Evolutionary conservation across 2,113 vertebrate species (phyloP).

Genomic region (Nothoprocta pentlandii): DNA sequence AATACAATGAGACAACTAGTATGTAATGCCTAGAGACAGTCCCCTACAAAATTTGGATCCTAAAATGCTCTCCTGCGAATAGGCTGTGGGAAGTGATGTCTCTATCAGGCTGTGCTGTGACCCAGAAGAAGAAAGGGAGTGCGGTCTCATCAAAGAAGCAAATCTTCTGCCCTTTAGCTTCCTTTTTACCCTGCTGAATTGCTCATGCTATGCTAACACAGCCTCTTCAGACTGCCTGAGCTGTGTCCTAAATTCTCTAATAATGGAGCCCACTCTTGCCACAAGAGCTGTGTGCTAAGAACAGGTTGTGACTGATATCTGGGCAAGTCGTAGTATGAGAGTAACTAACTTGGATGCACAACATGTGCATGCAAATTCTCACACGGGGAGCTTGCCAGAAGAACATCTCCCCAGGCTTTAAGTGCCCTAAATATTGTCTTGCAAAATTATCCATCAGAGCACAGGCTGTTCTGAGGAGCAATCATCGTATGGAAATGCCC

Average conservation of each 20-base stretch:
- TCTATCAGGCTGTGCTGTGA: not conserved
- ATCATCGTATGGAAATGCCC: fast-evolving
- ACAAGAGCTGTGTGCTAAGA: fast-evolving
- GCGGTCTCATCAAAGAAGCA: not conserved
- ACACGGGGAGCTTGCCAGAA: fast-evolving
- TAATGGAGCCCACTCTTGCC: not conserved
- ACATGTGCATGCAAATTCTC: not conserved
- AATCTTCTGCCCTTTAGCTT: not conserved
- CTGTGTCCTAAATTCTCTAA: fast-evolving
- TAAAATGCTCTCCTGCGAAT: not conserved
- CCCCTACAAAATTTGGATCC: not conserved
- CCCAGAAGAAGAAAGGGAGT: not conserved
- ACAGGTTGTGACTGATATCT: not conserved
- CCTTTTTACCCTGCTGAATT: not conserved
- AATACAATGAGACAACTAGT: not conserved
- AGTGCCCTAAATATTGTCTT: not conserved
- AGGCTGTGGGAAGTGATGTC: not conserved
- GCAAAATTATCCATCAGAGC: not conserved
- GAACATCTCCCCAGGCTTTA: not conserved
- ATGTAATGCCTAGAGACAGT: not conserved
- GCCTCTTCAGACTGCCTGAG: not conserved
- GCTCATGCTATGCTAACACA: not conserved
- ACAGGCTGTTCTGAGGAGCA: not conserved
- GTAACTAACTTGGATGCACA: not conserved
- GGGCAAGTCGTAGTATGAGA: not conserved